Evolutionary conservation across 2,888 invertebrate genomes (phyloP), one percentile per base, ranked within the genome.

Genomic region (Cantharis rustica): DNA sequence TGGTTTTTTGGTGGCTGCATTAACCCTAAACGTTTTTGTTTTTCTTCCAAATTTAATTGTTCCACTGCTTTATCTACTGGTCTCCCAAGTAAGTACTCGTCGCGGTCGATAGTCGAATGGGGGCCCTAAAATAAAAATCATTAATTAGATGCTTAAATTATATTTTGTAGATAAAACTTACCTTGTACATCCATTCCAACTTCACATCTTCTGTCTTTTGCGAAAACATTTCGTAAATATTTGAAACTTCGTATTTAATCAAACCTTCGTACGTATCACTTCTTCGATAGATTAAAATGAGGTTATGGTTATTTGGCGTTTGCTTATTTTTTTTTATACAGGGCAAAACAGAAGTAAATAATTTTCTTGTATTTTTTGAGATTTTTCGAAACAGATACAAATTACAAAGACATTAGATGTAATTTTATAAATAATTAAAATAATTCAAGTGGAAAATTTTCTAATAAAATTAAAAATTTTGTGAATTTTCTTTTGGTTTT

Each of bases 181-280:
- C 92, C 90, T 96, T 95, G 86, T 96, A 96, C 96, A 96, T 96
- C 96, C 96, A 96, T 86, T 95, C 94, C 71, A 96, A 87, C 80
- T 95, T 93, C 75, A 91, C 90, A 73, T 92, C 91, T 75, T 87
- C 84, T 11, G 87, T 88, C 68, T 90, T 84, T 79, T 84, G 82
- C 61, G 82, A 80, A 79, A 83, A 84, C 84, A 84, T 84, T 64
- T 10, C 75, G 26, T 15, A 68, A 26, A 7, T 47, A 47, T 13
- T 47, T 47, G 1, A 4, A 5, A 3, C 0, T 47, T 47, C 9
- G 2, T n/a, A n/a, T n/a, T 13, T 1, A 31, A 3, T 31, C 31
- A 13, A 47, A 47, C 26, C n/a, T n/a, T 47, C 7, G 47, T n/a
- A 47, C 47, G 47, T 47, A 47, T 47, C n/a, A 47, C 47, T 47